These are phyloP conservation scores for Andrena minutula DNA, from an alignment of 2,888 invertebrate species.

Conservation along the genomic window DNA sequence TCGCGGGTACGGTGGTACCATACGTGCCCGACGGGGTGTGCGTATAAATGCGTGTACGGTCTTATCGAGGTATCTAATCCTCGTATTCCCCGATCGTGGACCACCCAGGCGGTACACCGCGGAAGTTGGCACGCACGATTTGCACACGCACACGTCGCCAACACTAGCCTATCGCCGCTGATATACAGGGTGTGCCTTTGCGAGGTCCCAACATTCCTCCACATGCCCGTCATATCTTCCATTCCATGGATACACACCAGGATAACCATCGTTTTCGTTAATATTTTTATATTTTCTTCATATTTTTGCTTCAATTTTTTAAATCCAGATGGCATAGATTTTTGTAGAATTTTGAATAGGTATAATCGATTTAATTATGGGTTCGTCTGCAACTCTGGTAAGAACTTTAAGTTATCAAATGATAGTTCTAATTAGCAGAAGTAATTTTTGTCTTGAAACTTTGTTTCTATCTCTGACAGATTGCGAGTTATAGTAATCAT, in stretches of 20 bases:
- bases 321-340: no score
- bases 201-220: neutral
- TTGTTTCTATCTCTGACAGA: no score
- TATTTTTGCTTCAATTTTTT: no score
- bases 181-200: constrained; percentile 57
- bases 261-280: no score
- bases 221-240: neutral
- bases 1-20: constrained; percentile 14
- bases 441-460: no score
- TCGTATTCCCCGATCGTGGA: constrained; percentile 72
- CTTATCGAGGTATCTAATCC: constrained; percentile 70
- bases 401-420: no score
- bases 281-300: no score
- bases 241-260: neutral
- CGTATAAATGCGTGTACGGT: constrained; percentile 60
- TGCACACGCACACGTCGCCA: constrained; percentile 58
- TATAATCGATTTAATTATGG: no score
- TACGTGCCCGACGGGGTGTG: constrained; percentile 46
- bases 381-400: no score
- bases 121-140: constrained; percentile 77
- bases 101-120: constrained; percentile 77
- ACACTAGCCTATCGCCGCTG: constrained; percentile 28
- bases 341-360: no score
- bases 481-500: no score
- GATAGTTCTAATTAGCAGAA: no score